Evolutionary conservation across 2,797 vertebrate species (phyloP), one percentile per base, ranked within the genome.

Genomic region (Smutsia temminckii): DNA sequence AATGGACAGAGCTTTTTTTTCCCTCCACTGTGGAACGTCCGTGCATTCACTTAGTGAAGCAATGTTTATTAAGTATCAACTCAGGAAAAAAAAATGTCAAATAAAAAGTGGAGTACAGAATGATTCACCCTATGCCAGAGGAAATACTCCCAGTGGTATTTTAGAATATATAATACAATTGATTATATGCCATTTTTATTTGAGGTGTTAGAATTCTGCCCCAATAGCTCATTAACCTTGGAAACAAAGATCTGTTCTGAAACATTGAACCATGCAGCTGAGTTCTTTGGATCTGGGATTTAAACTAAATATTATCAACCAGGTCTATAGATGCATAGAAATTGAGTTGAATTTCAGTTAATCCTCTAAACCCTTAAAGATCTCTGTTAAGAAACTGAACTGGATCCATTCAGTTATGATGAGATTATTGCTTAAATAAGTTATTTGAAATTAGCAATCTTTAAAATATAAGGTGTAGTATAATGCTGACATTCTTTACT

Each of bases 91-190:
- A 18, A 68, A 84, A 75, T 57, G 37, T 74, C 51, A 68, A 32
- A 63, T 80, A 66, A 85, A 85, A 85, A 80, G 29, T 89, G n/a
- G 46, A 81, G 69, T 68, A 87, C 37, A 87, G 77, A 89, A 79
- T 1, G 3, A 88, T 96, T 97, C 77, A 91, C 94, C 20, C 69
- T 97, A 81, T 92, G 94, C 85, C 93, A 92, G 89, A 86, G 74
- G 84, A 74, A 96, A 75, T 92, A 85, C 0, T 0, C 69, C 37
- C 21, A 10, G 57, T 97, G 90, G 71, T 57, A 68, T 96, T 93
- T 98, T 97, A 84, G 86, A 89, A 46, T 95, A 87, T 53, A 51
- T 88, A 63, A 61, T 42, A 77, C 32, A 92, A 93, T 63, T 68
- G 93, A 90, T 89, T 96, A 46, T 0, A 16, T 0, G 0, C 32